Evolutionary conservation across 1,140 invertebrate genomes (phyloP).

Genomic region (Littorina saxatilis): DNA sequence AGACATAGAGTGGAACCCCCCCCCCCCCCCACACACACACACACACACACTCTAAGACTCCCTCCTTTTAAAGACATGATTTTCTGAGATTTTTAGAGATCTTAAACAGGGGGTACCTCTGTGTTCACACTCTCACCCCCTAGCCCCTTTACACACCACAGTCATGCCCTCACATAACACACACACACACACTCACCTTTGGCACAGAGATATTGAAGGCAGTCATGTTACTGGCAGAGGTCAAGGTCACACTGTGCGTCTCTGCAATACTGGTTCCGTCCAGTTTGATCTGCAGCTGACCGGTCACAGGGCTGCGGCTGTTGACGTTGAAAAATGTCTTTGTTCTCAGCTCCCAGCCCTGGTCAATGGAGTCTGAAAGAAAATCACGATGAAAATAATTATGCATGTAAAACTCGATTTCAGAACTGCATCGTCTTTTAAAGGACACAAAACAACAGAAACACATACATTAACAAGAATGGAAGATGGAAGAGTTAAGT

Average conservation of each 20-base stretch:
- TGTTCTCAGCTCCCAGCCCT: neutral
- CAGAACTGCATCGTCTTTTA: neutral
- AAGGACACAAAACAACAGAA: neutral
- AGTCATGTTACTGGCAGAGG: neutral
- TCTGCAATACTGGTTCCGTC: neutral
- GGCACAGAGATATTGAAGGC: neutral
- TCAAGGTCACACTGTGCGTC: neutral
- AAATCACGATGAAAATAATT: neutral
- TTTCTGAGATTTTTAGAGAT: too few relatives aligned
- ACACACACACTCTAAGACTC: too few relatives aligned
- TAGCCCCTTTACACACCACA: too few relatives aligned
- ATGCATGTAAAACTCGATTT: neutral
- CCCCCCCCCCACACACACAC: too few relatives aligned
- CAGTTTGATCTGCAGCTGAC: neutral
- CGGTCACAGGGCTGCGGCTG: neutral
- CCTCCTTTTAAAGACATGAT: too few relatives aligned
- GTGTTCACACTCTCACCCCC: too few relatives aligned
- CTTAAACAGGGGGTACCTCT: too few relatives aligned
- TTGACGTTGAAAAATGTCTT: neutral
- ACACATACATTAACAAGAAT: too few relatives aligned
- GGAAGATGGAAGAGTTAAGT: too few relatives aligned
- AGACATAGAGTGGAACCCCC: too few relatives aligned
- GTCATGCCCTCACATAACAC: too few relatives aligned
- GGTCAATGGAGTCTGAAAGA: neutral
- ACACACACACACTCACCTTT: constrained; percentile 10